A percentile compares a stretch with the other conserved stretches of the same genome.
Evolutionary conservation across 2,888 invertebrate species (phyloP).

Genomic region (Acholoe squamosa): DNA sequence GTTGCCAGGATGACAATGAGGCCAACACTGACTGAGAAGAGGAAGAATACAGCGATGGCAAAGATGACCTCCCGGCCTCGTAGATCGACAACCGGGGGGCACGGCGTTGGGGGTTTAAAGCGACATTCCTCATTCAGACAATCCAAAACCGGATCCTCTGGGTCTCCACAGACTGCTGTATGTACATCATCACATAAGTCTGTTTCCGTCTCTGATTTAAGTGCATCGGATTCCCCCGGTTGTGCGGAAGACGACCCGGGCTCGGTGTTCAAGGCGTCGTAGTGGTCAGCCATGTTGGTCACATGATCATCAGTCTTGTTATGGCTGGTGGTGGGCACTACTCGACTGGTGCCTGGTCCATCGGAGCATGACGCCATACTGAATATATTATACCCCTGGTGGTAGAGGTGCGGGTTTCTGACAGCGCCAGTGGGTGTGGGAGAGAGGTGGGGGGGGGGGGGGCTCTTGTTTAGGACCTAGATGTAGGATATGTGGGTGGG

Average conservation of each 20-base stretch:
- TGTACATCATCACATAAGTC: not conserved
- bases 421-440: not conserved
- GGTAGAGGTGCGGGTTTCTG: not conserved
- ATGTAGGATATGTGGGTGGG: too few relatives aligned
- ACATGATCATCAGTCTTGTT: not conserved
- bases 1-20: conserved; percentile 69
- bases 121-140: conserved; percentile 58
- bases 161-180: not conserved
- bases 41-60: conserved; percentile 71
- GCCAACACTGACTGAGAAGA: conserved; percentile 70
- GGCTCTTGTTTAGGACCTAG: too few relatives aligned
- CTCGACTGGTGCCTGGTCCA: not conserved
- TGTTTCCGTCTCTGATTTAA: not conserved
- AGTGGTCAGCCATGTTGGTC: conserved; percentile 15
- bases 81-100: conserved; percentile 69
- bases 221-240: not conserved
- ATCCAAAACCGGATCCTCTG: not conserved
- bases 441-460: not conserved
- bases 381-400: not conserved
- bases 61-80: conserved; percentile 72
- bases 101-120: conserved; percentile 65
- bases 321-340: not conserved
- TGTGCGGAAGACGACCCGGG: not conserved
- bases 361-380: conserved; percentile 48
- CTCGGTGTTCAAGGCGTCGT: not conserved